These are phyloP conservation scores for Chrysolina americana DNA, from an alignment of 2,888 invertebrate species.

Conservation along the genomic window DNA sequence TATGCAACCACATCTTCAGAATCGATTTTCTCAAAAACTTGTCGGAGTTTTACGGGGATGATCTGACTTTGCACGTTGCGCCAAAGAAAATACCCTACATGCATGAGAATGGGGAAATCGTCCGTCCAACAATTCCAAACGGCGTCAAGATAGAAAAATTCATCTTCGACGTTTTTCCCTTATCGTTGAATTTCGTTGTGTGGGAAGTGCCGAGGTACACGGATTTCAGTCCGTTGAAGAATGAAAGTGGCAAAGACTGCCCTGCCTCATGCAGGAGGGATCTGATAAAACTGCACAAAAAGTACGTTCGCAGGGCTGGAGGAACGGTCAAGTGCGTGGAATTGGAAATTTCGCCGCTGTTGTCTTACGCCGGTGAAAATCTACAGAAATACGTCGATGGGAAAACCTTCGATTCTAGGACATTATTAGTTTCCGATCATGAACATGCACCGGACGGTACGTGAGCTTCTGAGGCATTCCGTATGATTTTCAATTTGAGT, in stretches of 20 bases:
- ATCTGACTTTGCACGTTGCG: constrained; percentile 92
- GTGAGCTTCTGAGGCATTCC: background rate
- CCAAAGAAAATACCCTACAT: constrained; percentile 96
- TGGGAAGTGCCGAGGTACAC: constrained; percentile 92
- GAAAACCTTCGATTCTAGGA: constrained; percentile 51
- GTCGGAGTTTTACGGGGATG: constrained; percentile 78
- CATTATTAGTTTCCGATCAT: constrained; percentile 49
- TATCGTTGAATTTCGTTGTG: constrained; percentile 91
- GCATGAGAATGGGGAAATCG: constrained; percentile 78
- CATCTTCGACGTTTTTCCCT: constrained; percentile 98
- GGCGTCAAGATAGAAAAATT: constrained; percentile 99
- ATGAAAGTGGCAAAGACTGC: constrained; percentile 91
- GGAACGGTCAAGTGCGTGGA: constrained; percentile 77
- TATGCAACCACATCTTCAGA: constrained; percentile 98
- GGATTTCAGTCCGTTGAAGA: constrained; percentile 98
- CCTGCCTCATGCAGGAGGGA: constrained; percentile 89
- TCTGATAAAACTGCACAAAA: constrained; percentile 82
- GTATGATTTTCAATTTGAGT: background rate
- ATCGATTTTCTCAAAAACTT: constrained; percentile 86
- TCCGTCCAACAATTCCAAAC: constrained; percentile 87
- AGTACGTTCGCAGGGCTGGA: constrained; percentile 86
- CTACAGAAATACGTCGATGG: constrained; percentile 66
- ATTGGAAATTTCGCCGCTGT: constrained; percentile 92
- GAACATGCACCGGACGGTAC: constrained; percentile 13
- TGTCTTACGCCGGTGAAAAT: constrained; percentile 93